Evolutionary conservation across 1,140 invertebrate genomes (phyloP).

Genomic region (Heterodera schachtii): DNA sequence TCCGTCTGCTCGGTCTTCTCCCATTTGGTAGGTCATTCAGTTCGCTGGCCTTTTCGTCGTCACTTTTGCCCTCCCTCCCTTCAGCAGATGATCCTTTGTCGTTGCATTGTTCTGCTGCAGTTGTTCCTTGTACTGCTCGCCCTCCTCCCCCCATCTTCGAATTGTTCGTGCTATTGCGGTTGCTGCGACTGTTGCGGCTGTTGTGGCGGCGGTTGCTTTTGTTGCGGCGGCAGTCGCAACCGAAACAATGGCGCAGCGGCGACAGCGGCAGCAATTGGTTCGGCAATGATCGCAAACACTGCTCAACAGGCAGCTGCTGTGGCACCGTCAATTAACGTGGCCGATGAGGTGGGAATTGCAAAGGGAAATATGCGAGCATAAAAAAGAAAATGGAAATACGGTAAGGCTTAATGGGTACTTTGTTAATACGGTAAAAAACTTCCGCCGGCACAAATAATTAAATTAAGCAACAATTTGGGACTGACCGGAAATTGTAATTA

Average conservation of each 20-base stretch:
- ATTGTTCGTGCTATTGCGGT: constrained; percentile 21
- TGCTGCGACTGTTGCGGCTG: constrained; percentile 18
- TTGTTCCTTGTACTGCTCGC: constrained; percentile 11
- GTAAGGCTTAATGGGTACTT: too few species aligned
- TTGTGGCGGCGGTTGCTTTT: constrained; percentile 7
- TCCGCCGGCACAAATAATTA: too few species aligned
- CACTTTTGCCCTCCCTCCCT: neutral
- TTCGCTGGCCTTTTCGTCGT: neutral
- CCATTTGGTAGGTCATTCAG: neutral
- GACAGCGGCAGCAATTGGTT: neutral
- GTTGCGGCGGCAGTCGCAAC: neutral
- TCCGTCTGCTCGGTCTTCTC: too few species aligned
- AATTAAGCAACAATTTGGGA: too few species aligned
- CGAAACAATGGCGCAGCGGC: neutral
- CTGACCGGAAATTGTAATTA: too few species aligned
- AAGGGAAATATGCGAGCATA: too few species aligned
- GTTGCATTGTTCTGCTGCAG: neutral
- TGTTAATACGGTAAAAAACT: too few species aligned
- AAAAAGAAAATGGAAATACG: too few species aligned
- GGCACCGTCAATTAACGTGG: neutral
- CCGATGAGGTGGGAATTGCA: neutral
- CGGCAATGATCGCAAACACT: neutral
- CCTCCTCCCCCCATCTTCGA: neutral
- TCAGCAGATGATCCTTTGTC: constrained; percentile 8
- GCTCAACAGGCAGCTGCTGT: neutral